Base-by-base conservation (phyloP, 2,888 invertebrate genomes). In the Eupithecia abbreviata region DNA sequence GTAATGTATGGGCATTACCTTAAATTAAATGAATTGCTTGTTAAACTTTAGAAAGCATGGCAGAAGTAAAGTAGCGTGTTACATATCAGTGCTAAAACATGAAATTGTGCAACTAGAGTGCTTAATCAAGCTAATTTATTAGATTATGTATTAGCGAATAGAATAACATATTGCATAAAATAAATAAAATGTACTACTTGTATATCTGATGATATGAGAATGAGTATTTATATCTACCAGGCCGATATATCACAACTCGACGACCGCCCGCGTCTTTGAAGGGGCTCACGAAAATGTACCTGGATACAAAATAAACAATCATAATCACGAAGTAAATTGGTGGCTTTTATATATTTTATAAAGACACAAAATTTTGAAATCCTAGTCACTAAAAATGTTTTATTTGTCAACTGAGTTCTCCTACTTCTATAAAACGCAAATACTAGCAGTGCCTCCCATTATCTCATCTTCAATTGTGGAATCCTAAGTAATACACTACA, bases 231-330 rank as follows among this genome's bases (percentile, higher is more conserved):
- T 90, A 90, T 86, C 86, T 96, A 97, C 98, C 97, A 89, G 97
- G 97, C 91, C 97, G 96, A 83, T 97, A 97, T 83, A 98, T 96
- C 83, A 98, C 96, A 70, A 98, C 97, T 77, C 97, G 96, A 75
- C 98, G 96, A 10, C 98, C 97, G 83, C 95, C 91, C 80, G 95
- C 95, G 90, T 98, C 98, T 85, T 97, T 96, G 89, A 97, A 96
- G 18, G 98, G 98, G 82, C 97, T 97, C 72, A 96, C 97, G 89
- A 98, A 97, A 82, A 97, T 95, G 89, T 97, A 97, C 84, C 98
- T 97, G 93, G 73, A 93, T 7, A 18, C 55, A 93, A 81, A 74
- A 79, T 72, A 68, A 10, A 42, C 13, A 45, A 42, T 45, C 10
- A 18, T 10, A 45, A 68, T 45, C 68, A 7, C 15, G 30, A 13